Base-by-base conservation (phyloP, 2,113 vertebrate species). In the Amphiprion ocellaris region DNA sequence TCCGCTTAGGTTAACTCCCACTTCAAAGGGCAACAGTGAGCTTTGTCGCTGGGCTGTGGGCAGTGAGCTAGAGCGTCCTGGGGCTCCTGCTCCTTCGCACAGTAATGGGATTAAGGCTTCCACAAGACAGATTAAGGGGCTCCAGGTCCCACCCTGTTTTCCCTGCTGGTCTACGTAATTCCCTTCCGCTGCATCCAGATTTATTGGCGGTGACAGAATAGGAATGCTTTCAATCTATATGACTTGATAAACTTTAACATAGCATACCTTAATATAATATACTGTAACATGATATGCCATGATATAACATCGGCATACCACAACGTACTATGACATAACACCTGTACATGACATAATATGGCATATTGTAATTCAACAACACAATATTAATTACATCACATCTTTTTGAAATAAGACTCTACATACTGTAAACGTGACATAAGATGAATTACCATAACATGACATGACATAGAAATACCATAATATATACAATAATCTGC, bases 101-200 rank as follows among this genome's bases (percentile, higher is more conserved):
- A 7, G 69, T 89, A 90, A 93, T 92, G 87, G 70, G 92, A 93
- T 93, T 90, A 91, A 55, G 54, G 76, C 64, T 77, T 91, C 89
- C 83, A 87, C 54, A 67, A 65, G 37, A 50, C 85, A 89, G 92
- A 94, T 93, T 91, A 92, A 75, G 89, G 82, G 88, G 89, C 85
- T 90, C 84, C 82, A 2, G 81, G 87, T 86, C 84, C 84, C 70
- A 83, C 66, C 82, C 79, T 75, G 74, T 53, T 79, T 71, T 77
- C 71, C 66, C 68, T 87, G 79, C 87, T 82, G 83, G 52, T n/a
- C 67, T 47, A 77, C 79, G 86, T 86, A 77, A 87, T 69, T 89
- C 79, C 69, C 52, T 84, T 79, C 74, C 46, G 2, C 70, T 78
- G 73, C 69, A 72, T 81, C 75, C 19, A 2, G 58, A 85, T 46